Conservation (phyloP, 2,113 vertebrate genomes). For the Oreochromis aureus region DNA sequence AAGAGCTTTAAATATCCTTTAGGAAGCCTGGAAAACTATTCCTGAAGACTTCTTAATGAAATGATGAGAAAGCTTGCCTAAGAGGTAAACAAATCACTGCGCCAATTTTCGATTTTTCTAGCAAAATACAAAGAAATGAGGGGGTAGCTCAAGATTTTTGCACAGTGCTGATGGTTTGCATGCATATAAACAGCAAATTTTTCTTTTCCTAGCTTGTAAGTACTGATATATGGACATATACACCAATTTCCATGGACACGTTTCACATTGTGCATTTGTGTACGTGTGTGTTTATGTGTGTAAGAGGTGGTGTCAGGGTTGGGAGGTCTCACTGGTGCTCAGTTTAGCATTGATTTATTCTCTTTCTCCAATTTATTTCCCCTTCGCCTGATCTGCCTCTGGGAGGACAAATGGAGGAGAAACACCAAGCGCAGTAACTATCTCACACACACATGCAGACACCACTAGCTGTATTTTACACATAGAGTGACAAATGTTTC, state of each 20-base stretch:
- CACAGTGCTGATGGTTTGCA: neutral
- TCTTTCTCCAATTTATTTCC: slow-evolving; percentile 72
- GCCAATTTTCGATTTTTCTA: neutral
- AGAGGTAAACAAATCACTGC: neutral
- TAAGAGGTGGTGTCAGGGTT: slow-evolving; percentile 56
- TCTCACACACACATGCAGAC: slow-evolving; percentile 6
- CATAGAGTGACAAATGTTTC: slow-evolving; percentile 2
- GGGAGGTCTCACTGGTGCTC: slow-evolving; percentile 65
- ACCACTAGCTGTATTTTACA: neutral
- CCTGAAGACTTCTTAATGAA: neutral
- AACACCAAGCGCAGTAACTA: slow-evolving; percentile 44
- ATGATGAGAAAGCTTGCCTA: neutral
- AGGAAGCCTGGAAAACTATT: neutral
- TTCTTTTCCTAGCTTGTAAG: neutral
- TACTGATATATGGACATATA: neutral
- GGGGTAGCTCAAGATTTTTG: neutral
- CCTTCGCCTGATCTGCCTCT: slow-evolving; percentile 61
- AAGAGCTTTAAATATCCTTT: neutral
- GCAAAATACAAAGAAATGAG: neutral
- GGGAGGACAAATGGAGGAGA: slow-evolving; percentile 71
- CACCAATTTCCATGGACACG: slow-evolving; percentile 16
- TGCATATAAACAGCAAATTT: neutral
- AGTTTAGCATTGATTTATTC: slow-evolving; percentile 75
- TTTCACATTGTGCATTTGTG: slow-evolving; percentile 7
- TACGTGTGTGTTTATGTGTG: neutral